These are phyloP conservation scores for Nerophis lumbriciformis DNA, from an alignment of 2,113 vertebrate genomes.

Conservation along the genomic window DNA sequence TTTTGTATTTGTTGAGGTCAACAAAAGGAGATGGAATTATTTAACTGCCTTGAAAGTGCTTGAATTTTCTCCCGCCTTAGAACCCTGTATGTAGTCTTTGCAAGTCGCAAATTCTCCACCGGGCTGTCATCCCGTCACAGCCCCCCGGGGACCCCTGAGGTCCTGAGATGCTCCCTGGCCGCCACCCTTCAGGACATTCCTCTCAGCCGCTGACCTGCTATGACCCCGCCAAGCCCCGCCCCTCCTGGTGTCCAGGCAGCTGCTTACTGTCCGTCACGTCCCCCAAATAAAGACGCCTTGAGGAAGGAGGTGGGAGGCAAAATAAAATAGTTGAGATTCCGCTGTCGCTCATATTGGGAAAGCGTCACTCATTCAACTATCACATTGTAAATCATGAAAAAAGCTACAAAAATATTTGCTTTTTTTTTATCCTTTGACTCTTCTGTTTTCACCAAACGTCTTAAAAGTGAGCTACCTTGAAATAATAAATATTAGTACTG, in stretches of 20 bases:
- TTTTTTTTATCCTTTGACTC: too few species aligned
- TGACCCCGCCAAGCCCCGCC: constrained; percentile 31
- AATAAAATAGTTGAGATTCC: not conserved
- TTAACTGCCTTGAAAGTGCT: not conserved
- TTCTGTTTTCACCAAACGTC: too few species aligned
- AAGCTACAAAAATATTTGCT: too few species aligned
- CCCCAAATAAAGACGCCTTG: constrained; percentile 12
- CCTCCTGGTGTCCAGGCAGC: constrained; percentile 33
- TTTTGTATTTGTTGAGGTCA: too few species aligned
- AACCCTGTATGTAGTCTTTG: not conserved
- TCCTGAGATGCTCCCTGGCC: not conserved
- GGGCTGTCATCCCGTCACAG: constrained; percentile 4
- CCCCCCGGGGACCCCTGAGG: constrained; percentile 24
- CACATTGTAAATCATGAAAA: too few species aligned
- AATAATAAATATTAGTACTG: too few species aligned
- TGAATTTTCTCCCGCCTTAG: not conserved
- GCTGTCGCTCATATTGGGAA: not conserved
- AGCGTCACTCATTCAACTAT: too few species aligned
- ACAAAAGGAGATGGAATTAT: not conserved
- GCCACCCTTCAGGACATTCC: constrained; percentile 31
- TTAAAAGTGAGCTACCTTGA: too few species aligned
- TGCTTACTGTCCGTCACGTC: constrained; percentile 39
- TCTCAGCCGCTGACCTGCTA: constrained; percentile 41
- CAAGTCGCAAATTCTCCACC: not conserved
- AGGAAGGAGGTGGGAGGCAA: constrained; percentile 1